phyloP scores from a whole-genome alignment of 2,113 vertebrate genomes.

The Chaetops frenatus region DNA sequence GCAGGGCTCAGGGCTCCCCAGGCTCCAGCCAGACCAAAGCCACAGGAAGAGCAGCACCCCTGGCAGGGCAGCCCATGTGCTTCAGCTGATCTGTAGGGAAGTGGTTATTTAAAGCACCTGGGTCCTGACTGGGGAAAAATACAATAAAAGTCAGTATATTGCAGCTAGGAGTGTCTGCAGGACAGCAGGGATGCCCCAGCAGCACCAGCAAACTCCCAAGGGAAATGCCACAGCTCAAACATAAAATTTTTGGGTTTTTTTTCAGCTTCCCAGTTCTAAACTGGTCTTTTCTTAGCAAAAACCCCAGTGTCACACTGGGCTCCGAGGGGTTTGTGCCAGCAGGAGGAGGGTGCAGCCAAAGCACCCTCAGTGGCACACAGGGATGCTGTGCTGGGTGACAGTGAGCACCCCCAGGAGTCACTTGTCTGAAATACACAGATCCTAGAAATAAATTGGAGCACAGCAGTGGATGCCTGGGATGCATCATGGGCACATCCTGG shows the following conservation, averaged over 20 bases:
- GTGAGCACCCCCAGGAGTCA: background rate
- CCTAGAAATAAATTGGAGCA: background rate
- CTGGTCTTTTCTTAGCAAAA: background rate
- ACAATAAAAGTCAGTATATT: background rate
- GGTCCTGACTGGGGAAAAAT: background rate
- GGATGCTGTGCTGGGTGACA: background rate
- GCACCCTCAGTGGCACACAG: accelerated
- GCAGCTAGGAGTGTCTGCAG: background rate
- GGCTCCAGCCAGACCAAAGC: background rate
- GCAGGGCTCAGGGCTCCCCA: background rate
- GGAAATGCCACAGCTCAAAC: background rate
- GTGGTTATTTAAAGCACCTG: background rate
- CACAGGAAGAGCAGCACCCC: background rate
- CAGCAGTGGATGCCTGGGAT: background rate
- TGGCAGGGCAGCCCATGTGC: accelerated
- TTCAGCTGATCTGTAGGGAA: accelerated
- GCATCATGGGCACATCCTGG: background rate
- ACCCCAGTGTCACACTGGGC: background rate
- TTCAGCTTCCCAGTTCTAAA: background rate
- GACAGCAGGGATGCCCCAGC: background rate
- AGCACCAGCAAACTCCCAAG: background rate
- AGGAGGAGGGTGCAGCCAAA: background rate
- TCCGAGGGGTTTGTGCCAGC: background rate
- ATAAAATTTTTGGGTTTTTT: background rate
- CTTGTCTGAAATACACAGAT: background rate